Evolutionary conservation across 2,888 invertebrate genomes (phyloP).

Genomic region (Silvanus unidentatus): DNA sequence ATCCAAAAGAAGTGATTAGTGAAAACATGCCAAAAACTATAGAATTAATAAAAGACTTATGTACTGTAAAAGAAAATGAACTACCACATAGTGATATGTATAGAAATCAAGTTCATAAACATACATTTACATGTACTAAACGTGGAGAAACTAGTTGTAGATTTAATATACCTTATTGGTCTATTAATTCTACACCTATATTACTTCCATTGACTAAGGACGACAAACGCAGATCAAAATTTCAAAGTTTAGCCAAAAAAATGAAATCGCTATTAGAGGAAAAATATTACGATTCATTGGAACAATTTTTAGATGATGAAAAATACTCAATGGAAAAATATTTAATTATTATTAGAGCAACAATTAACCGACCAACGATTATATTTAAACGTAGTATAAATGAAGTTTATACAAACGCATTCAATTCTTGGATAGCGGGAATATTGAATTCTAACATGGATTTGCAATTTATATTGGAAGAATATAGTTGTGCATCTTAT

Average conservation of each 20-base stretch:
- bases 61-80: conserved; percentile 23
- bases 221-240: conserved; percentile 11
- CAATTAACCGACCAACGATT: conserved; percentile 25
- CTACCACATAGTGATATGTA: conserved; percentile 27
- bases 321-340: conserved; percentile 25
- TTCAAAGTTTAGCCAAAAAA: conserved; percentile 12
- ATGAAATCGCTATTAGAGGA: too few relatives aligned
- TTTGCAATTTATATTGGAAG: conserved; percentile 39
- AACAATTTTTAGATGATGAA: conserved; percentile 19
- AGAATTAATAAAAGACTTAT: conserved; percentile 25
- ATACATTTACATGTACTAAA: conserved; percentile 33
- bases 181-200: conserved; percentile 23
- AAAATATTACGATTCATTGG: conserved; percentile 16
- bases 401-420: conserved; percentile 39
- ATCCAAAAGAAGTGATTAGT: conserved; percentile 18
- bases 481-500: conserved; percentile 41
- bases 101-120: conserved; percentile 29
- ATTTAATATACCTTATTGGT: conserved; percentile 36
- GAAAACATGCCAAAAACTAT: conserved; percentile 23
- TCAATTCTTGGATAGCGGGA: conserved; percentile 38
- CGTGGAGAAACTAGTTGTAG: conserved; percentile 20
- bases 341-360: conserved; percentile 18
- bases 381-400: conserved; percentile 31
- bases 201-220: conserved; percentile 22
- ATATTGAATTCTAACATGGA: conserved; percentile 38